A percentile compares a stretch with the other conserved stretches of the same genome.
These are phyloP conservation scores for Pomacea maculata DNA, from an alignment of 1,140 invertebrate species.

Conservation along the genomic window DNA sequence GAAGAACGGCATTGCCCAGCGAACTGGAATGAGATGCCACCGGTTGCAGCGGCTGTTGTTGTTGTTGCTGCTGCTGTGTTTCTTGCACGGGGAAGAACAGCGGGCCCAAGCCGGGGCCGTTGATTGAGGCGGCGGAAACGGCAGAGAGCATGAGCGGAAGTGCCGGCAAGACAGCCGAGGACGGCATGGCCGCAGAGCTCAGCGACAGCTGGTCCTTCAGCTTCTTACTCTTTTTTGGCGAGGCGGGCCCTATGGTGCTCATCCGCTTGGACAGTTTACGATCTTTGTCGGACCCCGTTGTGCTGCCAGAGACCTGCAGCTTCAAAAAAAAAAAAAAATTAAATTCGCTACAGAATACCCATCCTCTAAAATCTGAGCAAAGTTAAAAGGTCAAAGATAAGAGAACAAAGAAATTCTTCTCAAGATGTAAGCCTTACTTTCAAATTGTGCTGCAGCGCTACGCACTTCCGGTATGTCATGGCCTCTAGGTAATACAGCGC, in stretches of 20 bases:
- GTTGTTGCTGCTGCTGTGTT: slow-evolving; percentile 13
- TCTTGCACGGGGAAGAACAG: neutral
- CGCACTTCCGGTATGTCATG: slow-evolving; percentile 31
- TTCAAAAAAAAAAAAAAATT: too few relatives aligned
- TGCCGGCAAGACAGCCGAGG: too few relatives aligned
- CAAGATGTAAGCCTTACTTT: slow-evolving; percentile 7
- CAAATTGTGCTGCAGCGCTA: slow-evolving; percentile 21
- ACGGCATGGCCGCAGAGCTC: neutral
- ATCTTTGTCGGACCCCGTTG: neutral
- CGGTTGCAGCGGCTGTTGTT: neutral
- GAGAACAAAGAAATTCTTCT: neutral
- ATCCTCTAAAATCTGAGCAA: neutral
- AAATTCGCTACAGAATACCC: neutral
- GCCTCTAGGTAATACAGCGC: slow-evolving; percentile 32
- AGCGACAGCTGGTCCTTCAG: slow-evolving; percentile 7
- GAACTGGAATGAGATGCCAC: slow-evolving; percentile 3
- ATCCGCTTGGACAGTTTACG: neutral
- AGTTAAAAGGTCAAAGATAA: neutral
- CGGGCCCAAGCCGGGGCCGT: neutral
- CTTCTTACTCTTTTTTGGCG: slow-evolving; percentile 13
- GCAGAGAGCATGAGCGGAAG: neutral
- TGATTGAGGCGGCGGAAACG: neutral
- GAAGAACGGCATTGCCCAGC: neutral
- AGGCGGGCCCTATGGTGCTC: neutral
- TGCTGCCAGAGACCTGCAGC: neutral